phyloP scores from a whole-genome alignment of 2,797 vertebrate genomes.

The Cossypha dichroa region DNA sequence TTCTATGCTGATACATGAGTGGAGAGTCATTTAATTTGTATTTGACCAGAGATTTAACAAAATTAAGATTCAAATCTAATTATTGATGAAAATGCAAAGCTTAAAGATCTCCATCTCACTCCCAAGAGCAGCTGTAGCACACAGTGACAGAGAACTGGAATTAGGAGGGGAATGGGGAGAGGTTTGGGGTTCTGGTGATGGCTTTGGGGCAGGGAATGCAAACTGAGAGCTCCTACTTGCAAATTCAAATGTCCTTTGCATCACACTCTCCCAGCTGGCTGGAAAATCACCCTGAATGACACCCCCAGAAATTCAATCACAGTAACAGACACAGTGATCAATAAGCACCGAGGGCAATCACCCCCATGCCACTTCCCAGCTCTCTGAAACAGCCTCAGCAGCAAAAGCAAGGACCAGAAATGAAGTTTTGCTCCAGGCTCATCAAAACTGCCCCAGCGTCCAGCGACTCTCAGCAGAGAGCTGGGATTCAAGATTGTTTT shows the following conservation, averaged over 20 bases:
- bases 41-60: background rate
- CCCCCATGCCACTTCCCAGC: background rate
- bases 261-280: background rate
- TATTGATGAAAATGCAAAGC: background rate
- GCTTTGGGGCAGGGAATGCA: background rate
- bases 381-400: background rate
- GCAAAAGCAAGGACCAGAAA: background rate
- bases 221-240: background rate
- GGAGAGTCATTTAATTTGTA: background rate
- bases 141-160: background rate
- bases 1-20: background rate
- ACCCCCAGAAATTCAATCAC: background rate
- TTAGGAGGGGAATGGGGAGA: background rate
- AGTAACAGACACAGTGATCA: background rate
- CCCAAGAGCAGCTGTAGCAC: background rate
- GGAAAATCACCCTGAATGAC: background rate
- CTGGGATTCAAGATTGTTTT: background rate
- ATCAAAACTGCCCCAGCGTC: background rate
- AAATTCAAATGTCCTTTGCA: background rate
- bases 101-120: background rate
- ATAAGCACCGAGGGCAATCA: background rate
- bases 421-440: background rate
- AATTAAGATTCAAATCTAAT: background rate
- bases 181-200: fast-evolving
- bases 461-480: background rate